These are phyloP conservation scores for Rhogogaster chlorosoma DNA, from an alignment of 2,888 invertebrate species.

Conservation along the genomic window DNA sequence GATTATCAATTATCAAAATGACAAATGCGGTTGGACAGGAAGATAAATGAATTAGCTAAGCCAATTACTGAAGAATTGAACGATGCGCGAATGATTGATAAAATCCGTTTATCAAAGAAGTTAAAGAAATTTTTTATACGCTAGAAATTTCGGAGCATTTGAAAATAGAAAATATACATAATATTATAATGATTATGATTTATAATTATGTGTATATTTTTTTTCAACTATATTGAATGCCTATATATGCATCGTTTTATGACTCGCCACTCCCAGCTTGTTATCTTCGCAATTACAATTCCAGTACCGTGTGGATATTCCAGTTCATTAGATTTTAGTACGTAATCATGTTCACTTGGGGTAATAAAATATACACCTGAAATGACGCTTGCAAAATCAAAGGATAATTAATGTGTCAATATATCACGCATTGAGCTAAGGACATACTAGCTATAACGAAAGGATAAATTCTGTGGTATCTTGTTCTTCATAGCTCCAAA, in stretches of 20 bases:
- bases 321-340: background rate
- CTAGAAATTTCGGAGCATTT: background rate
- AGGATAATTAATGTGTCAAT: background rate
- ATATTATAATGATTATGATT: background rate
- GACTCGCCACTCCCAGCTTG: background rate
- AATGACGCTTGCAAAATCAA: background rate
- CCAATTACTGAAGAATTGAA: no score
- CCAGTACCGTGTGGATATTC: background rate
- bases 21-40: background rate
- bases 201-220: background rate
- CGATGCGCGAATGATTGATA: background rate
- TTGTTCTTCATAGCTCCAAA: background rate
- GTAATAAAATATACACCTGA: background rate
- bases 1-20: no score
- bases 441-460: background rate
- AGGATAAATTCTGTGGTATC: background rate
- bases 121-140: background rate
- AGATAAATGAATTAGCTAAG: background rate
- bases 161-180: background rate
- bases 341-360: background rate
- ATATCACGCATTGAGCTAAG: background rate
- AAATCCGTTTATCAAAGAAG: background rate
- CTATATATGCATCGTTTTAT: background rate
- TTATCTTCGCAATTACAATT: background rate
- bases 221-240: background rate